Base-by-base conservation (phyloP, 1,140 invertebrate genomes). In the Tetramorium parvispinum region DNA sequence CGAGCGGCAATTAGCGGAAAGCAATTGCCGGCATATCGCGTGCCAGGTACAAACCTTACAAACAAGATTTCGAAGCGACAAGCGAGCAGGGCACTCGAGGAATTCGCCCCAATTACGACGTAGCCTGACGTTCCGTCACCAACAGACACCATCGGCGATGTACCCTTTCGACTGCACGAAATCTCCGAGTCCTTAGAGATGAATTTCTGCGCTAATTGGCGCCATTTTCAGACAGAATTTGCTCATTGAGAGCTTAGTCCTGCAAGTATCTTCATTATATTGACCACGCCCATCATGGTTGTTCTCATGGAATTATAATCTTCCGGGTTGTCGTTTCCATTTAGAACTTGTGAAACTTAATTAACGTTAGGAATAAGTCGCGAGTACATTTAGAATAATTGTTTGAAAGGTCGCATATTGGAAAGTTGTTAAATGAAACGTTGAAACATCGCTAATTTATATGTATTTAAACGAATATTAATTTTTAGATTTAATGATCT, bases 31-130 rank as follows among this genome's bases (percentile, higher is more conserved):
- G 43, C 81, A 76, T 75, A 87, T 89, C 88, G 77, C 65, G 88
- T 87, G 88, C 87, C 85, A 89, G 88, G 63, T 89, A 86, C 85
- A 77, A 76, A 70, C 10, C 75, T 37, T 53, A 32, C n/a, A 51
- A 76, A 75, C 27, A 24, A 51, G 63, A 83, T 77, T 78, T 59
- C 40, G 49, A 78, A 85, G 76, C 85, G 73, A 89, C 71, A 81
- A 79, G 24, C 71, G 24, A 66, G 32, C 77, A 40, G 53, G 73
- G 88, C 70, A 86, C 85, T 63, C 75, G 75, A 63, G 88, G 85
- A 87, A 89, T 90, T 89, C 55, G 66, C 66, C 21, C 87, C 89
- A 91, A 91, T 91, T 91, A 91, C 89, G 63, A 21, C 46, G 61
- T 59, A 65, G 55, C 27, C 24, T 79, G 83, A 88, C 78, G 83